Evolutionary conservation across 2,888 invertebrate genomes (phyloP), one percentile per base, ranked within the genome.

Genomic region (Reticulitermes lucifugus): DNA sequence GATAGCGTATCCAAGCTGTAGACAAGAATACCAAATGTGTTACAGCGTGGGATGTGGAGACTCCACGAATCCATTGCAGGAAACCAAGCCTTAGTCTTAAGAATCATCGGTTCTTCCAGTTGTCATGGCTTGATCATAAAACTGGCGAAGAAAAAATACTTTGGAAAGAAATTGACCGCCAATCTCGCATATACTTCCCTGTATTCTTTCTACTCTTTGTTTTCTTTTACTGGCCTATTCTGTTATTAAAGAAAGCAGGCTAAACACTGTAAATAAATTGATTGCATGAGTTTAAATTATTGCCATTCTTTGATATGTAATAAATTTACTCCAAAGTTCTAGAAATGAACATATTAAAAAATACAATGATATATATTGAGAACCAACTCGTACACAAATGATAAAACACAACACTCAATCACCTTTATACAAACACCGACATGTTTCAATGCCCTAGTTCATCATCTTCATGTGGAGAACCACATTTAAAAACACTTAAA

Each of bases 111-210:
- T 88, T 91, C 46, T 86, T 91, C 22, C 90, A 90, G 86, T 89
- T 90, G 10, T 86, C 90, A 1, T 91, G 91, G 91, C 86, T 90
- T 18, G 90, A 91, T 88, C 88, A 89, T 5, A 90, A 88, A 88
- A 88, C 86, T 81, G 89, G 88, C 51, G 94, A 95, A 89, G 94
- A 95, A 88, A 93, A 94, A 88, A 94, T 96, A n/a, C 92, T 95
- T 88, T 96, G 96, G 94, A 93, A 95, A 84, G 95, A 95, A 91
- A 96, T 96, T 87, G 96, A 96, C 90, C 94, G 94, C 89, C 92
- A 95, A 6, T 96, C 96, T 6, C 92, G 96, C 83, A 93, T 95
- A 81, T 93, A 96, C 9, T 96, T 96, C 90, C 96, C 96, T 12
- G 93, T 94, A 25, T 90, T 96, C n/a, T 97, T 96, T 91, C 92